Evolutionary conservation across 2,888 invertebrate genomes (phyloP), one percentile per base, ranked within the genome.

Genomic region (Metellina segmentata): DNA sequence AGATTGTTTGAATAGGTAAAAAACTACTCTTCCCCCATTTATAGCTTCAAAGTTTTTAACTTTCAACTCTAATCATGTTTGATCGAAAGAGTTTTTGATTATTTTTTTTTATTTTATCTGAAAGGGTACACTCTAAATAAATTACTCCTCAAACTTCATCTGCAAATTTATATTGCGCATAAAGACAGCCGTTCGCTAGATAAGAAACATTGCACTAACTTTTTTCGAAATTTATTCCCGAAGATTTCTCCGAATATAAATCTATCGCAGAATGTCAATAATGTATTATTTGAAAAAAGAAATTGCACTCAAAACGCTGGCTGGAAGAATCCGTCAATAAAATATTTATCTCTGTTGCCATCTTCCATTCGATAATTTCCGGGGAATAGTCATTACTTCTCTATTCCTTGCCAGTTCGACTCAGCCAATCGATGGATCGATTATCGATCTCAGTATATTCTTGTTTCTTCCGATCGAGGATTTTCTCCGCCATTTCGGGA

Each of bases 401-500:
- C 70, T 87, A 91, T 79, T 91, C 87, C 72, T 81, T 70, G 77
- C 87, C 61, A 52, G n/a, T 90, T 52, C 79, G 81, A 48, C 85
- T 85, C 79, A 81, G 49, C 85, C 52, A 87, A 91, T 91, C 91
- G 87, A 91, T 88, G 79, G 81, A 91, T 91, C 90, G 90, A 91
- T 91, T 87, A 91, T 91, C 91, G 86, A 91, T 83, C 61, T 75
- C 61, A 20, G 61, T 34, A 13, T 78, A 53, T 82, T 91, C 86
- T 82, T 86, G 75, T 86, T 91, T 91, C 87, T 87, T 79, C 83
- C 78, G 91, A 91, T 91, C 81, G 82, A 75, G 87, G 83, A 91
- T 91, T 91, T 91, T 91, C 91, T 91, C 87, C 83, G 72, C 83
- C 87, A 91, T 91, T 83, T 83, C 79, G 74, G 82, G 83, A 88